Percentiles rank a stretch among this genome's conserved stretches.
Evolutionary conservation across 2,888 invertebrate genomes (phyloP).

Genomic region (Homarus gammarus): DNA sequence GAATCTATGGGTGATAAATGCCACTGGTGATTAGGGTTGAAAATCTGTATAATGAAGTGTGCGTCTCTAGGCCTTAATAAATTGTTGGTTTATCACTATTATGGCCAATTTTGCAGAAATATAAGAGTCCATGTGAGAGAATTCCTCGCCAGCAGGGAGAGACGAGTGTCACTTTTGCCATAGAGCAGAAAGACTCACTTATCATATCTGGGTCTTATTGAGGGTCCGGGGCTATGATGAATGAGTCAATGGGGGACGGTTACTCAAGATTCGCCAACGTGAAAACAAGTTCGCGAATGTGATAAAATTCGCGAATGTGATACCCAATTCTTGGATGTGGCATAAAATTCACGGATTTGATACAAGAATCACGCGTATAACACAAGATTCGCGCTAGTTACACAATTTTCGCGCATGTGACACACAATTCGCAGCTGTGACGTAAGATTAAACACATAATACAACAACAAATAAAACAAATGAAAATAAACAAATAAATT

Average conservation of each 20-base stretch:
- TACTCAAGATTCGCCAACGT: not conserved
- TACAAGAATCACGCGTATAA: too few relatives aligned
- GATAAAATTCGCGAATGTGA: too few relatives aligned
- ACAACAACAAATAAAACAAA: too few relatives aligned
- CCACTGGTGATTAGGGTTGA: conserved; percentile 46
- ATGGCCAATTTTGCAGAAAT: not conserved
- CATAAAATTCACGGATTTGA: too few relatives aligned
- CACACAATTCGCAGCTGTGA: too few relatives aligned
- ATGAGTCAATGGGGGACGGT: not conserved
- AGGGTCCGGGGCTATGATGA: not conserved
- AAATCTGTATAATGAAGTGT: conserved; percentile 26
- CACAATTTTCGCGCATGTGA: too few relatives aligned
- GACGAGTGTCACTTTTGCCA: not conserved
- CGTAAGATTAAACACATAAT: too few relatives aligned
- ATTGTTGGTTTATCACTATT: conserved; percentile 37
- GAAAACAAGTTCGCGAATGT: too few relatives aligned
- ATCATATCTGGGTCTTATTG: not conserved
- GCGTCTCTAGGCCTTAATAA: conserved; percentile 21
- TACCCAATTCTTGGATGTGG: too few relatives aligned
- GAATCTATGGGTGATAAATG: conserved; percentile 55
- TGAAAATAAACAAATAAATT: too few relatives aligned
- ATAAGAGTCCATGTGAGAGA: not conserved
- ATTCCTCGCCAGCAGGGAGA: not conserved
- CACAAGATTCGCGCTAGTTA: too few relatives aligned
- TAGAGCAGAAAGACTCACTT: conserved; percentile 12